phyloP scores from a whole-genome alignment of 2,888 invertebrate genomes.

The Flexamia atlantica region DNA sequence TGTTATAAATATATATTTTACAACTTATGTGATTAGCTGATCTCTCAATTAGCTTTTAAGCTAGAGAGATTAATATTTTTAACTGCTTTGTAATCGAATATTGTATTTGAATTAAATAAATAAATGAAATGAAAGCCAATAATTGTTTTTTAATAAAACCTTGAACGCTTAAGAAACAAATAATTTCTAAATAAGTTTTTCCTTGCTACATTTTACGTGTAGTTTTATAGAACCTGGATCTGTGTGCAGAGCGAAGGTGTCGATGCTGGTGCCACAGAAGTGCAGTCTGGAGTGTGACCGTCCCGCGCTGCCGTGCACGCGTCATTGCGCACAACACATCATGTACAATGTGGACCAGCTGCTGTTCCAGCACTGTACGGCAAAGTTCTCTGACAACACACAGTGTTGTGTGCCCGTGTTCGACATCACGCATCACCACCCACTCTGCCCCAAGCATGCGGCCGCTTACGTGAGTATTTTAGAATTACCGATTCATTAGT shows the following conservation, averaged over 20 bases:
- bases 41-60: no score
- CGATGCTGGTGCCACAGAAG: conserved; percentile 67
- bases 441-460: conserved; percentile 91
- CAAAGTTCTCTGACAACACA: conserved; percentile 87
- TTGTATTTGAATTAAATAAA: no score
- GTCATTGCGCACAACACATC: conserved; percentile 91
- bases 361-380: conserved; percentile 88
- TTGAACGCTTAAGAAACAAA: no score
- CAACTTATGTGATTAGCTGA: no score
- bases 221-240: neutral
- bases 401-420: conserved; percentile 89
- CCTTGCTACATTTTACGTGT: no score
- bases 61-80: no score
- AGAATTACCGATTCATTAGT: no score
- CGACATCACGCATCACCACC: conserved; percentile 87
- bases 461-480: conserved; percentile 82
- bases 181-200: no score
- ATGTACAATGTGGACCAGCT: conserved; percentile 91
- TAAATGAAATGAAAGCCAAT: no score
- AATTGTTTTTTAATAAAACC: no score
- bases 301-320: conserved; percentile 84
- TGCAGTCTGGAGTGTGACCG: conserved; percentile 67
- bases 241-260: conserved; percentile 65
- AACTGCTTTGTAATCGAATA: no score
- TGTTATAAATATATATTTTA: no score